Conservation (phyloP, 2,888 invertebrate genomes). For the Diarsia mendica region DNA sequence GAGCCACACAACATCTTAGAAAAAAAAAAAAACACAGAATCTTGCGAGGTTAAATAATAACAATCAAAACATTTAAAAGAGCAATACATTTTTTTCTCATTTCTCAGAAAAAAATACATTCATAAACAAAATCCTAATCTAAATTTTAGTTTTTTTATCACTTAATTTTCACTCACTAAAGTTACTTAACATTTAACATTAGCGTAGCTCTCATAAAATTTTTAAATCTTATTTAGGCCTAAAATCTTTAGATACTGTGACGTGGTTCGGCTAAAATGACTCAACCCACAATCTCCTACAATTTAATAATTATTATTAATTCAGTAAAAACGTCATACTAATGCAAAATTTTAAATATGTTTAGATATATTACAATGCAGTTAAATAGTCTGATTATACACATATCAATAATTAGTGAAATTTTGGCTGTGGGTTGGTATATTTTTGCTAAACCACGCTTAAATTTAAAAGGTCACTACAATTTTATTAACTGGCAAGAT, state of each 20-base stretch:
- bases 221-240: background rate
- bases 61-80: conserved; percentile 7
- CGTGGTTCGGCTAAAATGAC: background rate
- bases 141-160: conserved; percentile 5
- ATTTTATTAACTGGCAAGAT: conserved; percentile 39
- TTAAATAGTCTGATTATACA: background rate
- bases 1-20: conserved; percentile 9
- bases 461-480: background rate
- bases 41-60: conserved; percentile 46
- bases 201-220: background rate
- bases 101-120: too few relatives aligned
- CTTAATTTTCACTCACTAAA: background rate
- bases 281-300: background rate
- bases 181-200: conserved; percentile 1
- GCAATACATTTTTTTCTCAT: background rate
- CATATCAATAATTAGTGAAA: background rate
- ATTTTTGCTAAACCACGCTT: background rate
- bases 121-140: background rate
- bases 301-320: background rate
- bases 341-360: background rate
- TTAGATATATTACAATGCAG: background rate
- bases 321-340: background rate
- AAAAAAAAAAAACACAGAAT: conserved; percentile 31
- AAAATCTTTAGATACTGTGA: too few relatives aligned
- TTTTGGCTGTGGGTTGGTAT: background rate